Base-by-base conservation (phyloP, 2,888 invertebrate genomes). In the Lasioglossum calceatum region DNA sequence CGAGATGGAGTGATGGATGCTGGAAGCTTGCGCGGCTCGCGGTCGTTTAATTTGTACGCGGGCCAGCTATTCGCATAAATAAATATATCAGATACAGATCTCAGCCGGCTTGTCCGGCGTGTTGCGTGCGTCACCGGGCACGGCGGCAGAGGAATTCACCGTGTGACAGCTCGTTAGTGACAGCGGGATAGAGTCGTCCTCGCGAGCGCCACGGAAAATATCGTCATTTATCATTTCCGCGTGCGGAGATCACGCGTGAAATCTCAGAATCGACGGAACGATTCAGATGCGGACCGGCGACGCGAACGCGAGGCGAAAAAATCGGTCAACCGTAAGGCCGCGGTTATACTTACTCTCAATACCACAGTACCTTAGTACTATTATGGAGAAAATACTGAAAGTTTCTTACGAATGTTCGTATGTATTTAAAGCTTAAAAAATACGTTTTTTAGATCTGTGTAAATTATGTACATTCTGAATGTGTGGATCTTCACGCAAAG, bases 51-150 rank as follows among this genome's bases (percentile, higher is more conserved):
- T 78, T 82, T 74, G 39, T 72, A 47, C 70, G 27, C 27, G 73
- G 72, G 7, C 19, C 39, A 4, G 42, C 67, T 73, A 81, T 77
- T 85, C 87, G 36, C 85, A 79, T 84, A 83, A 88, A 89, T 90
- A 85, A 87, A 81, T 89, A 88, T 85, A 88, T 85, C 77, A 79
- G 81, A 88, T 86, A 85, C 73, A 39, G 80, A 89, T 90, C 77
- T 61, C 23, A 16, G 81, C 47, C 71, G 67, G 47, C 77, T 74
- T 64, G 86, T 76, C 50, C 75, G 71, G 27, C 70, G 77, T 70
- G 71, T 84, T 70, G 85, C 78, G 61, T 81, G 81, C 50, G 74
- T 71, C 79, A 78, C 73, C 47, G 67, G 32, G 27, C 36, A 67
- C 39, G 74, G 39, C 81, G 44, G 42, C 39, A 50, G 39, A 70